Base-by-base conservation (phyloP, 2,797 vertebrate genomes). In the Malacoctenus gilli region DNA sequence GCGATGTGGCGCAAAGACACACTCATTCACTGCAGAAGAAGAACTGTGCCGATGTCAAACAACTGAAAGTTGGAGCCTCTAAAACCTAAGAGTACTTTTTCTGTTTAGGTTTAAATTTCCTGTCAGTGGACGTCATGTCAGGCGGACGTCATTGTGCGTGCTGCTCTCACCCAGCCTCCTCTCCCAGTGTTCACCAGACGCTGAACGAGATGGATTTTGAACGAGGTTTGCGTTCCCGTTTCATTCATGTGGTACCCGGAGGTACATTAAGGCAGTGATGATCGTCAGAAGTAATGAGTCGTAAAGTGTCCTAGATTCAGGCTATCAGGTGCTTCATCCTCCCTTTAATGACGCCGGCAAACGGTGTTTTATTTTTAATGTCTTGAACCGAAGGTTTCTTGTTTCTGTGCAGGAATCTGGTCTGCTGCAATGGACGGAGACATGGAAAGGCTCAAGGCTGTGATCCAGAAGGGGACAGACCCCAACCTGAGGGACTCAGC, bases 381-480 rank as follows among this genome's bases (percentile, higher is more conserved):
- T n/a, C n/a, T n/a, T n/a, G n/a, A n/a, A n/a, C n/a, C n/a, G 12
- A 1, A 12, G 62, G 5, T 13, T 31, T n/a, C 57, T 12, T 68
- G 21, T 58, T 2, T 47, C 13, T 43, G 0, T 79, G 56, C 79
- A 98, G 96, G 96, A 54, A 94, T 96, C 77, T 97, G 96, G 96
- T 91, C 93, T 7, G 95, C 95, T 59, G 95, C 95, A 18, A 75
- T 94, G 88, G 86, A 95, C 39, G 95, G 94, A 37, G 93, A 97
- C 77, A 72, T 94, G 68, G 70, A 75, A 8, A 87, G 91, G 41
- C 89, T 95, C 8, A 71, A 58, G 49, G 50, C 69, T 10, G 78
- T 96, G 23, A 68, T 96, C 55, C 89, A 90, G 57, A 95, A 91
- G 56, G 85, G 92, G 2, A 85, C 79, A 5, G 91, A 94, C 61